A percentile compares a stretch with the other conserved stretches of the same genome.
Evolutionary conservation across 1,140 invertebrate genomes (phyloP).

Genomic region (Dendroctonus ponderosae): DNA sequence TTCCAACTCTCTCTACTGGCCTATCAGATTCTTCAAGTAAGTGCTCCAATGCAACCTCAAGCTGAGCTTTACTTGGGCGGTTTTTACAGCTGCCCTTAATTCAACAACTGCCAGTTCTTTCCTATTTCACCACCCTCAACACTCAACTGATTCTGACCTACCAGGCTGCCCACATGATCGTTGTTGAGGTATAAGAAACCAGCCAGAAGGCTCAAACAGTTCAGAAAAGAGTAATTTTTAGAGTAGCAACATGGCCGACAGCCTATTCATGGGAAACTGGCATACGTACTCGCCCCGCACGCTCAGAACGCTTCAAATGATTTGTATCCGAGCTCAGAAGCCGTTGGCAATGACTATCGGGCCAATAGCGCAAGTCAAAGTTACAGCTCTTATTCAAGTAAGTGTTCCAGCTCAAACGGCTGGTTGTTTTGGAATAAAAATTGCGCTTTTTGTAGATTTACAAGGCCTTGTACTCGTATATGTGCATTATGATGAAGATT

Average conservation of each 20-base stretch:
- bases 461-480: conserved; percentile 33
- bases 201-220: neutral
- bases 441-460: conserved; percentile 20
- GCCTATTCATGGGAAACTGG: conserved; percentile 32
- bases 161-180: conserved; percentile 28
- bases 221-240: conserved; percentile 9
- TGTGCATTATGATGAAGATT: conserved; percentile 24
- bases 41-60: too few relatives aligned
- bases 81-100: conserved; percentile 18
- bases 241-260: conserved; percentile 28
- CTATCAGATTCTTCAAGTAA: conserved; percentile 33
- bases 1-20: conserved; percentile 33
- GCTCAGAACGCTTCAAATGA: conserved; percentile 24
- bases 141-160: conserved; percentile 31
- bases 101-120: conserved; percentile 19
- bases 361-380: conserved; percentile 22
- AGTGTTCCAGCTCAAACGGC: conserved; percentile 1
- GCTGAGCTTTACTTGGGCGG: neutral
- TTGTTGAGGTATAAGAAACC: conserved; percentile 25
- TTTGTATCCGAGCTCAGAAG: conserved; percentile 34
- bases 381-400: conserved; percentile 29
- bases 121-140: conserved; percentile 28
- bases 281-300: conserved; percentile 6
- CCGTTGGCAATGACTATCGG: conserved; percentile 32
- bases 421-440: conserved; percentile 16